phyloP scores from a whole-genome alignment of 1,140 invertebrate species.

The Orussus abietinus region DNA sequence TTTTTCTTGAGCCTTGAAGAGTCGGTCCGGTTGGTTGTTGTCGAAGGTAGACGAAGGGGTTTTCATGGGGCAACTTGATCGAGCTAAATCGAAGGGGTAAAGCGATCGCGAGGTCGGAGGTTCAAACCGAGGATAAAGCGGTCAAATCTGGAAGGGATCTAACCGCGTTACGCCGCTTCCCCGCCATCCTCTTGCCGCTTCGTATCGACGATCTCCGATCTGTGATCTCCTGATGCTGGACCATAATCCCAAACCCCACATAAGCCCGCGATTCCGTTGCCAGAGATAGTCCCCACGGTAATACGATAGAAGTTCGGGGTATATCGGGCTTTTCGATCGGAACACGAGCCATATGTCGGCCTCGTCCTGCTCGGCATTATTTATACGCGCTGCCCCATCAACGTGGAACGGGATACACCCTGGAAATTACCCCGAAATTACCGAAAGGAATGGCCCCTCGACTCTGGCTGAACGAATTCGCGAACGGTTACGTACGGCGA shows the following conservation, averaged over 20 bases:
- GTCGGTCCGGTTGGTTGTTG: too few species aligned
- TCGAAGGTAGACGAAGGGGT: too few species aligned
- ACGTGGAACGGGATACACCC: not conserved
- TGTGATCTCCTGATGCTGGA: conserved; percentile 11
- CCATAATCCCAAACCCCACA: conserved; percentile 9
- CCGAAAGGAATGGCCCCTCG: conserved; percentile 17
- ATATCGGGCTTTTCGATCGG: conserved; percentile 19
- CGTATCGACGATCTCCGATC: conserved; percentile 12
- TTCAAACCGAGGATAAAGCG: conserved; percentile 16
- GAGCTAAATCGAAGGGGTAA: too few species aligned
- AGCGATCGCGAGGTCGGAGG: too few species aligned
- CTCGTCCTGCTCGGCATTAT: conserved; percentile 6
- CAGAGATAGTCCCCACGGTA: conserved; percentile 10
- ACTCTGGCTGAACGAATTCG: not conserved
- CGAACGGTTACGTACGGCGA: too few species aligned
- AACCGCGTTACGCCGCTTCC: conserved; percentile 7
- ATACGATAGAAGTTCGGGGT: conserved; percentile 1
- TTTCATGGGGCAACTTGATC: too few species aligned
- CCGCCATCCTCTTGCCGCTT: conserved; percentile 6
- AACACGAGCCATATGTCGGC: conserved; percentile 27
- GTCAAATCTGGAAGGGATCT: conserved; percentile 17
- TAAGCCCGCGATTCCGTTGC: conserved; percentile 16
- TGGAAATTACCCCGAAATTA: conserved; percentile 6
- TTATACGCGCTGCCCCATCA: conserved; percentile 5
- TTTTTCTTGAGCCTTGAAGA: too few species aligned